Percentiles rank a stretch among this genome's conserved stretches.
Evolutionary conservation across 2,797 vertebrate species (phyloP).

Genomic region (Periparus ater): DNA sequence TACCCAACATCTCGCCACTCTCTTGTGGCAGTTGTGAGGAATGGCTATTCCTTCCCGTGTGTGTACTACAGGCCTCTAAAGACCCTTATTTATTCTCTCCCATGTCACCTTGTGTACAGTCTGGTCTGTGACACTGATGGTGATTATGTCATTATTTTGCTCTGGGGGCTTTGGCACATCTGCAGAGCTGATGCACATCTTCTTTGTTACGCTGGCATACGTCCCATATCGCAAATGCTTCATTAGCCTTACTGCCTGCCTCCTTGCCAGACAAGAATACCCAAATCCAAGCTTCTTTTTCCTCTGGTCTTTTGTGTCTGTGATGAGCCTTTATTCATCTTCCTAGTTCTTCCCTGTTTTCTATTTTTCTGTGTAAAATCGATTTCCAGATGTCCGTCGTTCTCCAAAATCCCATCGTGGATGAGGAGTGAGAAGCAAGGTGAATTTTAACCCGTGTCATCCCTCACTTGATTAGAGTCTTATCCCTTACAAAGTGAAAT

Average conservation of each 20-base stretch:
- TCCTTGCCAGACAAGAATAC: slow-evolving; percentile 86
- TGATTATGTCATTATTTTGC: slow-evolving; percentile 99
- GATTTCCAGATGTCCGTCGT: slow-evolving; percentile 81
- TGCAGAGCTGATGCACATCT: slow-evolving; percentile 95
- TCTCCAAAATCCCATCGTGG: slow-evolving; percentile 69
- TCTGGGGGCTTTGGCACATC: slow-evolving; percentile 92
- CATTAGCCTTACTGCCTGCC: slow-evolving; percentile 86
- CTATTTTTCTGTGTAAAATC: slow-evolving; percentile 74
- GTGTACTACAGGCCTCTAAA: slow-evolving; percentile 75
- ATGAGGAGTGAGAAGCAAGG: slow-evolving; percentile 67
- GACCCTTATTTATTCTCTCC: slow-evolving; percentile 83
- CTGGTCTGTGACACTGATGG: slow-evolving; percentile 98
- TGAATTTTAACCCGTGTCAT: slow-evolving; percentile 75
- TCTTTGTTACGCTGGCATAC: slow-evolving; percentile 86
- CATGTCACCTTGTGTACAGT: slow-evolving; percentile 98
- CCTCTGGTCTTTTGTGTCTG: slow-evolving; percentile 82
- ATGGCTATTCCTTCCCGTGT: slow-evolving; percentile 65
- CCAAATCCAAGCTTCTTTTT: slow-evolving; percentile 84
- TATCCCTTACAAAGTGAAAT: slow-evolving; percentile 12
- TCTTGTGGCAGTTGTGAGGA: slow-evolving; percentile 59
- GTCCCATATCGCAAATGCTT: slow-evolving; percentile 84
- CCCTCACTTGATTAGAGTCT: neutral
- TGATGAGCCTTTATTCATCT: slow-evolving; percentile 83
- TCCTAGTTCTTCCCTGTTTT: slow-evolving; percentile 79
- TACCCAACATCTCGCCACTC: slow-evolving; percentile 32